Evolutionary conservation across 2,113 vertebrate genomes (phyloP), one percentile per base, ranked within the genome.

Genomic region (Xiphophorus couchianus): DNA sequence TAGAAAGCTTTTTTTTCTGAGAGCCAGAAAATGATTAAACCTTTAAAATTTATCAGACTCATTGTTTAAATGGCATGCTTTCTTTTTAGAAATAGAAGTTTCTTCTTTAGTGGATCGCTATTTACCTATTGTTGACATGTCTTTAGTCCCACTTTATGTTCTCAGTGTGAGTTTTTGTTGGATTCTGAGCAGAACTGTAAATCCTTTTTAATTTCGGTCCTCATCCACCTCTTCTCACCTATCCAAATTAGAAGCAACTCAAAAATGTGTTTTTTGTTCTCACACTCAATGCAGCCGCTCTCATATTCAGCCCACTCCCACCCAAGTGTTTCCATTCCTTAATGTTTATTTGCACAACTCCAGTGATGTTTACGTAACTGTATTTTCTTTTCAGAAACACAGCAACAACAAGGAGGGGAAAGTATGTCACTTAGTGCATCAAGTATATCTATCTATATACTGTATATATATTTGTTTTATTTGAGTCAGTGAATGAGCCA

Each of bases 341-440:
- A 76, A 78, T 91, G 77, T 91, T 80, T 79, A 67, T 91, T 86
- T 87, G 71, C 74, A 25, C 84, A 83, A 90, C 83, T 83, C 76
- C 78, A 72, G 82, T 90, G 86, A 88, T 88, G 67, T 92, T 89
- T 92, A 76, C 93, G 88, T 93, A 88, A 93, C 87, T 95, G 88
- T 94, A 91, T 92, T 94, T 93, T 89, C 92, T 92, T 94, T 94
- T 84, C 94, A 95, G 94, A 94, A 91, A 94, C 94, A 91, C 94
- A 94, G 86, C 90, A 91, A 86, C 93, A 93, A 80, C 91, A 91
- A 90, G 94, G 93, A 90, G 89, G 90, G 84, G 92, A 92, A 94
- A 95, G 94, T 95, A 95, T 88, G 94, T 95, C 86, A 82, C 78
- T 83, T 77, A 89, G 91, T 92, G 89, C 89, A 93, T 92, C 81